Evolutionary conservation across 2,888 invertebrate genomes (phyloP), one percentile per base, ranked within the genome.

Genomic region (Electrophaes corylata): DNA sequence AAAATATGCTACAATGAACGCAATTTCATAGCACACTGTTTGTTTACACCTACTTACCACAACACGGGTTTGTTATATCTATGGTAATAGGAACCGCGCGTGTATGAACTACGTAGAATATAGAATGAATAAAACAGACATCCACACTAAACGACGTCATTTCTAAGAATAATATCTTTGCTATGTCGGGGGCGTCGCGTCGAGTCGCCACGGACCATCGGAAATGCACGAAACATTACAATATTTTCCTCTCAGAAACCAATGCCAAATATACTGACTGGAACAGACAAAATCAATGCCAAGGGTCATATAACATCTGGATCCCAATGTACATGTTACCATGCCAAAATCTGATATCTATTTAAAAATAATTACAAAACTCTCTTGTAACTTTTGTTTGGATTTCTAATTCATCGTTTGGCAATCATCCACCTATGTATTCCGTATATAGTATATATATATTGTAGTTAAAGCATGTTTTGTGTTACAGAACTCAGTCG

Each of bases 401-500:
- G 16, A 53, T 37, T 35, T n/a, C 37, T 29, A 51, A 35, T 47
- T 43, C 58, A 52, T 54, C 44, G 39, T 47, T 57, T 53, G 57
- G 57, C 57, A 49, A n/a, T 20, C 8, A 20, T 53, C 49, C 54
- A 59, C 18, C 12, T 12, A 19, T 16, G 16, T 16, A n/a, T 16
- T 44, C 29, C 14, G 12, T 46, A 19, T 8, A 43, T 44, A 18
- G 18, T 31, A 19, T 29, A 33, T 35, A 10, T 29, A 29, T 29
- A 26, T 10, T 8, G 6, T 29, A 29, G 6, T 4, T 35, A 37
- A 51, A 19, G 26, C 26, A 8, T 40, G 5, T 29, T 23, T 47
- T 50, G 50, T 59, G 63, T 81, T 53, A 8, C 86, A 90, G 88
- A 88, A 83, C 70, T 77, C 84, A 59, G 74, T 82, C 63, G 81